Percentiles rank a stretch among this genome's conserved stretches.
Conservation (phyloP, 2,797 vertebrate genomes). For the Cyclura pinguis region DNA sequence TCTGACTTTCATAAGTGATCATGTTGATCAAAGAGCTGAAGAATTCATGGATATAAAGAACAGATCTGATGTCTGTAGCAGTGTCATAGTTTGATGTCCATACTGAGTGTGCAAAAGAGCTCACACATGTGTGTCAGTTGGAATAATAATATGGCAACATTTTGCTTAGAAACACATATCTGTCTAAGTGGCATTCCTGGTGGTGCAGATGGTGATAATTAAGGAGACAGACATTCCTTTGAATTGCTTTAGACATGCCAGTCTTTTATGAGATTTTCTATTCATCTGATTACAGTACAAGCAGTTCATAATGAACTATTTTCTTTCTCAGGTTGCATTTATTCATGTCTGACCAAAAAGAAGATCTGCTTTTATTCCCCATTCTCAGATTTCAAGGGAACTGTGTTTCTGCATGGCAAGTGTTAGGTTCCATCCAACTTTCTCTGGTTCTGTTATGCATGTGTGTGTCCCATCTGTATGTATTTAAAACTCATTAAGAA, state of each 20-base stretch:
- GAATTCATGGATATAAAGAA: background rate
- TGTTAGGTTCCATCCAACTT: conserved; percentile 32
- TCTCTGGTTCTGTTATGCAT: conserved; percentile 33
- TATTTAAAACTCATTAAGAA: background rate
- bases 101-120: background rate
- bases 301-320: background rate
- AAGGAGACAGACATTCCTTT: background rate
- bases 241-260: background rate
- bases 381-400: conserved; percentile 27
- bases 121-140: background rate
- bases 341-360: conserved; percentile 28
- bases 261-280: background rate
- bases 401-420: conserved; percentile 35
- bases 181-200: background rate
- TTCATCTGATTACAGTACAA: background rate
- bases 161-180: conserved; percentile 8
- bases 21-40: background rate
- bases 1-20: background rate
- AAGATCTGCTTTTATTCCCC: conserved; percentile 43
- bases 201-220: background rate
- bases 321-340: conserved; percentile 7
- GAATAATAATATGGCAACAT: background rate
- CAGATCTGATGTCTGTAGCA: background rate
- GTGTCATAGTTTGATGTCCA: background rate
- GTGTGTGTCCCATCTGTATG: conserved; percentile 25